These are phyloP conservation scores for Pachymerium ferrugineum DNA, from an alignment of 2,888 invertebrate species.

Conservation along the genomic window DNA sequence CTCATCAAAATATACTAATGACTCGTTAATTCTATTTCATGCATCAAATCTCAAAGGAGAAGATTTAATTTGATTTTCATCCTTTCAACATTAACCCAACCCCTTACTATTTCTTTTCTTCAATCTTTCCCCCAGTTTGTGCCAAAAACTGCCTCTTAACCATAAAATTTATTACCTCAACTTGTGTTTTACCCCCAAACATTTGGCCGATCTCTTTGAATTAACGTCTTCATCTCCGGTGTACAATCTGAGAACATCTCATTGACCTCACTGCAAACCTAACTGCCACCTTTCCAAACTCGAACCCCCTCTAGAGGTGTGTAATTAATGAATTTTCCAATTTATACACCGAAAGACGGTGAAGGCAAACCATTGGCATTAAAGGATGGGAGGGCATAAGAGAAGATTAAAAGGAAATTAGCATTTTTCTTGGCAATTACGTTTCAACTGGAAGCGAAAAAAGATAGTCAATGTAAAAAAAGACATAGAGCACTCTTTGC, in stretches of 20 bases:
- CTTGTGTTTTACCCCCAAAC: not conserved
- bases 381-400: too few relatives aligned
- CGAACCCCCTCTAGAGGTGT: too few relatives aligned
- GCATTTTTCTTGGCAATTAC: too few relatives aligned
- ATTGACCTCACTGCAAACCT: not conserved
- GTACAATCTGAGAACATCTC: not conserved
- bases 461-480: not conserved
- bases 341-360: not conserved
- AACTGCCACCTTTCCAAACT: too few relatives aligned
- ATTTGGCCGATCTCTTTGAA: not conserved
- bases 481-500: too few relatives aligned
- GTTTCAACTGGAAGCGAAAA: not conserved
- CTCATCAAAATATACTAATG: conserved; percentile 19
- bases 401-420: too few relatives aligned
- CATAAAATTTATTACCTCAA: not conserved
- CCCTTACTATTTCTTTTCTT: not conserved
- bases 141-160: not conserved
- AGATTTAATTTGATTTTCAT: conserved; percentile 16
- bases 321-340: not conserved
- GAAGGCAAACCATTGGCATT: too few relatives aligned
- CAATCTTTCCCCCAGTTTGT: not conserved
- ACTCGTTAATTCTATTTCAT: conserved; percentile 10
- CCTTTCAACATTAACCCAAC: not conserved
- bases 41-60: conserved; percentile 8
- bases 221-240: not conserved